Conservation (phyloP, 2,113 vertebrate species). For the Globicephala melas region DNA sequence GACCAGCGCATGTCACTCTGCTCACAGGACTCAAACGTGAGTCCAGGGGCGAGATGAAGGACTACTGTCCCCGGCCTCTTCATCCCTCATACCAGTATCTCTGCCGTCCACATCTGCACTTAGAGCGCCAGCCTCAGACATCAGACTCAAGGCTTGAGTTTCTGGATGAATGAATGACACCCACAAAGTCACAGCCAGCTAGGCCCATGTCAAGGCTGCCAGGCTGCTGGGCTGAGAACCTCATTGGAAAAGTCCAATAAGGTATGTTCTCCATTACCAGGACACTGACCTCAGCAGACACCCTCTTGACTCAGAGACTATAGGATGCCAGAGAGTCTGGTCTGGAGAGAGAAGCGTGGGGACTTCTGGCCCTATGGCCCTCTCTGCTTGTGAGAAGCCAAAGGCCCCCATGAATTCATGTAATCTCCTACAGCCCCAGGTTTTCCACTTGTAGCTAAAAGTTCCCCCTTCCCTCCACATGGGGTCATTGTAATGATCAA, state of each 20-base stretch:
- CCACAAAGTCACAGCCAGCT: not conserved
- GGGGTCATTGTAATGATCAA: fast-evolving
- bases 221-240: not conserved
- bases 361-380: not conserved
- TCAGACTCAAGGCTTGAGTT: not conserved
- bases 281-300: not conserved
- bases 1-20: not conserved
- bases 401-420: not conserved
- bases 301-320: not conserved
- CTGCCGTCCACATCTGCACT: not conserved
- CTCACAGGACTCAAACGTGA: not conserved
- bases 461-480: not conserved
- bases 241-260: not conserved
- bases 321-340: not conserved
- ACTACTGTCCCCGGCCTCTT: not conserved
- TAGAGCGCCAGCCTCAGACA: not conserved
- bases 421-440: not conserved
- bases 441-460: not conserved
- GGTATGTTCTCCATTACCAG: not conserved
- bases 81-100: not conserved
- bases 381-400: not conserved
- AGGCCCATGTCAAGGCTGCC: too few relatives aligned
- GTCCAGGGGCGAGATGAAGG: not conserved
- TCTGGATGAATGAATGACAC: not conserved
- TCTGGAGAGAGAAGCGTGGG: not conserved